Evolutionary conservation across 2,797 vertebrate species (phyloP), one percentile per base, ranked within the genome.

Genomic region (Phrynocephalus vlangalii): DNA sequence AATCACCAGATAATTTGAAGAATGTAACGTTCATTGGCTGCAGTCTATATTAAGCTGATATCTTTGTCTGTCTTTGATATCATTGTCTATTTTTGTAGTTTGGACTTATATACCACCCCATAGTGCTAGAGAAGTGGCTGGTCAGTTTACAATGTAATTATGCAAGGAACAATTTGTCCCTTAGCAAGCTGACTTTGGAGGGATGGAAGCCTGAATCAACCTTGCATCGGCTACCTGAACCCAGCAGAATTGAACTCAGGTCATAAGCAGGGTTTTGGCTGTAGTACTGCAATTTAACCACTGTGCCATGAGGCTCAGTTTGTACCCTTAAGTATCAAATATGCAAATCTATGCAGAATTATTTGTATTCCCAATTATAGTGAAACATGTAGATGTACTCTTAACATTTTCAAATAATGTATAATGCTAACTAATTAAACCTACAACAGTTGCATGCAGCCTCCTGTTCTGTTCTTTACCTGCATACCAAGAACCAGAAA

Each of bases 401-500:
- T 68, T 10, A 15, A 70, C 52, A 56, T 68, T 76, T 10, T 38
- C 72, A 77, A 79, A 63, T 79, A 66, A 71, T 52, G 9, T 67
- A 33, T 18, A 66, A 33, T 26, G 52, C 20, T 60, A 73, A 26
- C 3, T 10, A 5, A 71, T 48, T 18, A 0, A 4, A 44, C 38
- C 38, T 44, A 44, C 38, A 66, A 83, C 60, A 90, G 67, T 60
- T n/a, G 18, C 16, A 10, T 13, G 1, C 16, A 28, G 80, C 26
- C 79, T 84, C 83, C 0, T 15, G 26, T 30, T 79, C 56, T 13
- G 6, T 1, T 48, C 63, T 77, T 86, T 83, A 67, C 84, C 81
- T 89, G 89, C 85, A 89, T 81, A 22, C 91, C 91, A 24, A 92
- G 87, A n/a, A 92, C 78, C 78, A 92, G 81, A 48, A 92, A 24